Conservation (phyloP, 1,140 invertebrate species). For the roundworm (Caenorhabditis elegans) region WBcel235 BX284604.4:1818501-1819000, state of each 20-base stretch:
- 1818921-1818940: conserved; percentile 28
- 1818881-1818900: conserved; percentile 42
- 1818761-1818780: conserved; percentile 34
- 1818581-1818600: conserved; percentile 45
- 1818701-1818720: conserved; percentile 46
- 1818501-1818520: conserved; percentile 54
- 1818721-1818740: conserved; percentile 55
- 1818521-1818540: conserved; percentile 54
- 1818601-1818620: conserved; percentile 40
- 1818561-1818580: conserved; percentile 49
- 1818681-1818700: conserved; percentile 3
- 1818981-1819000: conserved; percentile 10
- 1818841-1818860: conserved; percentile 62
- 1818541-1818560: conserved; percentile 48
- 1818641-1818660: conserved; percentile 46
- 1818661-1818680: conserved; percentile 25
- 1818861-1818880: conserved; percentile 50
- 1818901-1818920: conserved; percentile 45
- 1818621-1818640: conserved; percentile 43
- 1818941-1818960: conserved; percentile 30
- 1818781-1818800: conserved; percentile 58
- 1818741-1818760: conserved; percentile 49
- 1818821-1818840: conserved; percentile 1
- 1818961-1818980: conserved; percentile 33
- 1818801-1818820: conserved; percentile 54